A percentile compares a stretch with the other conserved stretches of the same genome.
Evolutionary conservation across 1,140 invertebrate species (phyloP).

Genomic region (Hormaphis cornu): DNA sequence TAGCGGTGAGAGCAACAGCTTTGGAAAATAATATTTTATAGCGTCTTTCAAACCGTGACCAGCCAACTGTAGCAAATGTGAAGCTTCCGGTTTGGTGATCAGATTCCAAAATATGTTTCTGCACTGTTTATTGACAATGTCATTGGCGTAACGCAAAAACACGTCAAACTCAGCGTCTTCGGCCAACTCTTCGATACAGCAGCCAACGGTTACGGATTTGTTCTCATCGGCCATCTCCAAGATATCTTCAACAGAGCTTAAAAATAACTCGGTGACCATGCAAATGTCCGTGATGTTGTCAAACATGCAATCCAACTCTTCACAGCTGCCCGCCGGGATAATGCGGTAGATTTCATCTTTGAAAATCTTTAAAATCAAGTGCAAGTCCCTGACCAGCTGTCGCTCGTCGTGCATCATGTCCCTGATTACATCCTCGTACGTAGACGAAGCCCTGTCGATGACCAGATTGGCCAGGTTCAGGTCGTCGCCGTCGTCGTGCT

Average conservation of each 20-base stretch:
- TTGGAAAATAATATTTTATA: constrained; percentile 94
- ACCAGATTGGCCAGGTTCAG: constrained; percentile 21
- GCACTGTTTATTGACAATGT: constrained; percentile 55
- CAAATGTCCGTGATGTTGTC: constrained; percentile 94
- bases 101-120: constrained; percentile 60
- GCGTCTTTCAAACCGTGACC: constrained; percentile 90
- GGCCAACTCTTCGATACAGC: constrained; percentile 91
- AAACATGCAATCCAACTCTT: constrained; percentile 82
- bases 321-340: constrained; percentile 42
- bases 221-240: constrained; percentile 93
- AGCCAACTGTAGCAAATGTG: constrained; percentile 62
- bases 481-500: constrained; percentile 55
- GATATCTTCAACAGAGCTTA: constrained; percentile 76
- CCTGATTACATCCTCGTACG: constrained; percentile 56
- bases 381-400: constrained; percentile 85
- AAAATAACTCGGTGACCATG: constrained; percentile 86
- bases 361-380: constrained; percentile 88
- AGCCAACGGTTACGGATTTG: constrained; percentile 78
- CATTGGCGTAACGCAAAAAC: constrained; percentile 70
- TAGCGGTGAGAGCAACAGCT: constrained; percentile 85
- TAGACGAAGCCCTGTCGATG: constrained; percentile 34
- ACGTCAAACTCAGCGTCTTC: constrained; percentile 63
- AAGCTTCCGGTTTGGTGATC: constrained; percentile 58
- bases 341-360: constrained; percentile 66
- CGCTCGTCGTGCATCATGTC: constrained; percentile 91